phyloP scores from a whole-genome alignment of 1,140 invertebrate genomes.

The Leptinotarsa defecta region DNA sequence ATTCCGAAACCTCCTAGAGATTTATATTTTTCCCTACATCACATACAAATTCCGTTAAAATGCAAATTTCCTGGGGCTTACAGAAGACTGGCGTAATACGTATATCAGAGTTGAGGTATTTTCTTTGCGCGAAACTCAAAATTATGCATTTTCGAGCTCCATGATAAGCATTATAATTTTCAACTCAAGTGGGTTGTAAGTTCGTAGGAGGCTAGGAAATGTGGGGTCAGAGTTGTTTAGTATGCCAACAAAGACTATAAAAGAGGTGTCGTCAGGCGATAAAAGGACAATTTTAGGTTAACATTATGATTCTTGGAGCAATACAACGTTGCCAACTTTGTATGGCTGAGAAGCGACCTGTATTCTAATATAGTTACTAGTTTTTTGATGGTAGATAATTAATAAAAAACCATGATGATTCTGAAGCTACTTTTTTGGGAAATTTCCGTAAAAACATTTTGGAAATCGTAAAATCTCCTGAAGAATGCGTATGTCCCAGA shows the following conservation, averaged over 20 bases:
- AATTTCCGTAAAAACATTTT: too few relatives aligned
- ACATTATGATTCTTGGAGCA: neutral
- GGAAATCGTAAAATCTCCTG: too few relatives aligned
- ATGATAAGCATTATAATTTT: conserved; percentile 7
- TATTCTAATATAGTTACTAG: too few relatives aligned
- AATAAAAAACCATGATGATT: too few relatives aligned
- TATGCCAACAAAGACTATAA: neutral
- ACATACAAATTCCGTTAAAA: neutral
- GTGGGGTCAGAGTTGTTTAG: neutral
- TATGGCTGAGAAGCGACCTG: too few relatives aligned
- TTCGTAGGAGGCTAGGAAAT: neutral
- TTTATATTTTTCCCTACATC: too few relatives aligned
- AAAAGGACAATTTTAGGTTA: neutral
- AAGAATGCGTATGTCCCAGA: too few relatives aligned
- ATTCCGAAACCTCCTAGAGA: too few relatives aligned
- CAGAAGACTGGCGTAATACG: neutral
- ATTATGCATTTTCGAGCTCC: conserved; percentile 1
- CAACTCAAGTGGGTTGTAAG: neutral
- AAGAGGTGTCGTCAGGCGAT: neutral
- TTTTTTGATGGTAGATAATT: too few relatives aligned
- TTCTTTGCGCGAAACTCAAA: neutral
- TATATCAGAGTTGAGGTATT: neutral
- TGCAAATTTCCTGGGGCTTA: neutral
- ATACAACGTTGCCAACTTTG: too few relatives aligned
- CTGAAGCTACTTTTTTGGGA: too few relatives aligned